A percentile compares a stretch with the other conserved stretches of the same genome.
Evolutionary conservation across 2,113 vertebrate species (phyloP).

Genomic region (Grus americana): DNA sequence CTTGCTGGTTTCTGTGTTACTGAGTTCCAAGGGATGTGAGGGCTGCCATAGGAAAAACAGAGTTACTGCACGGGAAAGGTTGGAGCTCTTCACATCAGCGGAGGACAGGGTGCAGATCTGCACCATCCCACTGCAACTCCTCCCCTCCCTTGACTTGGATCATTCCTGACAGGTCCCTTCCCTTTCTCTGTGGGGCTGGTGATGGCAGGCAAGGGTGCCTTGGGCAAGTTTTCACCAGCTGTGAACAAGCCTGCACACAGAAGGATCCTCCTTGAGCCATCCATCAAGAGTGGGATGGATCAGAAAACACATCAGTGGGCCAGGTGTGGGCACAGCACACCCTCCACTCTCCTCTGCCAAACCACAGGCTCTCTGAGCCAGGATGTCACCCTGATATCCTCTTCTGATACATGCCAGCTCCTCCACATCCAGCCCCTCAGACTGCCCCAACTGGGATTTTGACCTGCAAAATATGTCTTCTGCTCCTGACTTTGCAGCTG

Average conservation of each 20-base stretch:
- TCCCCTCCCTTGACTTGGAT: not conserved
- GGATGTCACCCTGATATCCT: not conserved
- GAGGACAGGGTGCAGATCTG: not conserved
- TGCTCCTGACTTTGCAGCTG: not conserved
- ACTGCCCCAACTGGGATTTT: not conserved
- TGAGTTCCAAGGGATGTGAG: not conserved
- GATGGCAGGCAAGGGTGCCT: not conserved
- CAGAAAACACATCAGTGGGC: not conserved
- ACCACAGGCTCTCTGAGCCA: not conserved
- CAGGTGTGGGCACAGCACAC: not conserved
- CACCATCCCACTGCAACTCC: not conserved
- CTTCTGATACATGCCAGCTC: not conserved
- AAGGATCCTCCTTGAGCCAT: not conserved
- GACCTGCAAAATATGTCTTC: not conserved
- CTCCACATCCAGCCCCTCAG: not conserved
- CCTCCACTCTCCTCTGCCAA: not conserved
- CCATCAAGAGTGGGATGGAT: not conserved
- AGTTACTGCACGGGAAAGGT: fast-evolving
- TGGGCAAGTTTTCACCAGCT: not conserved
- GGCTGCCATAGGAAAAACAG: not conserved
- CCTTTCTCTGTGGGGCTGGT: not conserved
- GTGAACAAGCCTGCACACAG: not conserved
- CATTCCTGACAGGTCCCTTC: not conserved
- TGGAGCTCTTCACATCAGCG: not conserved
- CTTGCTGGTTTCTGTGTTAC: not conserved